A percentile compares a stretch with the other conserved stretches of the same genome.
phyloP scores from a whole-genome alignment of 2,113 vertebrate species.

The Manacus vitellinus region DNA sequence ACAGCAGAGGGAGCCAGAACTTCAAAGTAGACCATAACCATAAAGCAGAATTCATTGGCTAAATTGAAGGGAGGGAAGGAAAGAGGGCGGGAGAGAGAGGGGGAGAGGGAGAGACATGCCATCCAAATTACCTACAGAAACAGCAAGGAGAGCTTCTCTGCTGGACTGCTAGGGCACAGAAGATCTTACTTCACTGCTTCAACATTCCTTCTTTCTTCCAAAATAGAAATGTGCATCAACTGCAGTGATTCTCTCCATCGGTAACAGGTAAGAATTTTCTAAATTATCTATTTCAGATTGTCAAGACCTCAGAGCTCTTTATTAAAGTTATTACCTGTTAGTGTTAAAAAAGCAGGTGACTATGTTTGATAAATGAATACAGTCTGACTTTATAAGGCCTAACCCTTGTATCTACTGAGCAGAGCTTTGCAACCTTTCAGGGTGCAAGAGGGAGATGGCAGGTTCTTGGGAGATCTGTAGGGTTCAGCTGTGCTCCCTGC shows the following conservation, averaged over 20 bases:
- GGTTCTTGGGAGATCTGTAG: not conserved
- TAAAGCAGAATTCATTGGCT: conserved; percentile 17
- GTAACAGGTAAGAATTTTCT: conserved; percentile 45
- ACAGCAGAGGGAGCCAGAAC: conserved; percentile 66
- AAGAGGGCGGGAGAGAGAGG: not conserved
- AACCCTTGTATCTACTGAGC: not conserved
- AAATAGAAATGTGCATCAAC: not conserved
- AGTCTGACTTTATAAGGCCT: not conserved
- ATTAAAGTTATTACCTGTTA: not conserved
- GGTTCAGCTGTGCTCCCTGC: not conserved
- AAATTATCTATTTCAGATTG: not conserved
- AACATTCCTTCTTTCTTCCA: not conserved
- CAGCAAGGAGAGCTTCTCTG: not conserved
- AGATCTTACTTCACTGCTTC: not conserved
- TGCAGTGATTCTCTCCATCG: not conserved
- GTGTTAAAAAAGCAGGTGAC: not conserved
- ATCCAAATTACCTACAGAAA: conserved; percentile 14
- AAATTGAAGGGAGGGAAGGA: not conserved
- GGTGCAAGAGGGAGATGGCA: not conserved
- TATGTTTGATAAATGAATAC: not conserved
- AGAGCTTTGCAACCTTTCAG: not conserved
- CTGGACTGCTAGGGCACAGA: not conserved
- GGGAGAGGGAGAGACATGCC: not conserved
- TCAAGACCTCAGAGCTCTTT: not conserved
- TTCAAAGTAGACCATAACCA: not conserved